Conservation (phyloP, 2,113 vertebrate species). For the Tragulus kanchil region DNA sequence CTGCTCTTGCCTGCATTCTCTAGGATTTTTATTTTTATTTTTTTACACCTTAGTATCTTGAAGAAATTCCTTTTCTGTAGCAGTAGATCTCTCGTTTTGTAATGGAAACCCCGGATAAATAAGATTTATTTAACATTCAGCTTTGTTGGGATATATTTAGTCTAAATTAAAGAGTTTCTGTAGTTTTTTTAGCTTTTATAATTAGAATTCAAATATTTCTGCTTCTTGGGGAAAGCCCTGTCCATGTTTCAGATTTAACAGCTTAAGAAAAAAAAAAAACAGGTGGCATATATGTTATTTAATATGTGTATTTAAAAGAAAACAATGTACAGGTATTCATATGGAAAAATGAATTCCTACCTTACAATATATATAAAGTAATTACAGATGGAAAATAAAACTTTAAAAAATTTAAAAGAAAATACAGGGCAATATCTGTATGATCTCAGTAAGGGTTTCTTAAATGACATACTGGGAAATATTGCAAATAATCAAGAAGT, state of each 20-base stretch:
- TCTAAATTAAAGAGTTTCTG: constrained; percentile 21
- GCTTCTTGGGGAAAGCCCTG: background rate
- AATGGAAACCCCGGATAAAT: constrained; percentile 29
- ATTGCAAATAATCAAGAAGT: background rate
- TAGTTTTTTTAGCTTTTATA: constrained; percentile 36
- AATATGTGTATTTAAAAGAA: constrained; percentile 34
- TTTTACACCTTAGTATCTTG: background rate
- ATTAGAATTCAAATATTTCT: constrained; percentile 49
- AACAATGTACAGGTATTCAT: background rate
- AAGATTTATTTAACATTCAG: constrained; percentile 25
- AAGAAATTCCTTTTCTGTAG: constrained; percentile 24
- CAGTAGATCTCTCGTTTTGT: constrained; percentile 16
- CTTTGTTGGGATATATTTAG: constrained; percentile 46
- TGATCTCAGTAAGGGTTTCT: constrained; percentile 45
- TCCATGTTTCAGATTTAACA: constrained; percentile 22
- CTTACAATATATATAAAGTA: constrained; percentile 1
- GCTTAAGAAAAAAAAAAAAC: background rate
- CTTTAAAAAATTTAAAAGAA: constrained; percentile 10
- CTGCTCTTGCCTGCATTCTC: background rate
- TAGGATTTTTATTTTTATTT: background rate
- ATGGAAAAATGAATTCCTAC: constrained; percentile 31
- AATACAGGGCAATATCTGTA: background rate
- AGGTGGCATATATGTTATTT: constrained; percentile 31
- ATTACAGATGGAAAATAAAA: constrained; percentile 36
- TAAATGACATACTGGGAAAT: background rate